These are phyloP conservation scores for Iguana delicatissima DNA, from an alignment of 2,797 vertebrate species.

Conservation along the genomic window DNA sequence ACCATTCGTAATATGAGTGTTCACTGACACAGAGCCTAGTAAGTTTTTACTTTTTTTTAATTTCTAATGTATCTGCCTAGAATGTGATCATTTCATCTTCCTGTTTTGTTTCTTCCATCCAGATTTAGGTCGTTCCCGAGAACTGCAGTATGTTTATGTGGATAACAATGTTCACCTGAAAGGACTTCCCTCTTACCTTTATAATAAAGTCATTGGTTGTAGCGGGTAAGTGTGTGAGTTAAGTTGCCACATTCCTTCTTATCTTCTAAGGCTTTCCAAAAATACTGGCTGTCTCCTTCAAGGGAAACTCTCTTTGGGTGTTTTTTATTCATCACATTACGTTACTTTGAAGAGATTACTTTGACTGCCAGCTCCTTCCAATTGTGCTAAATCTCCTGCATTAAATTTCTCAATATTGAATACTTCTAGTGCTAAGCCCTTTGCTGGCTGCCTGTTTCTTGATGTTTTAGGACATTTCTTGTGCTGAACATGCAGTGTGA, in stretches of 20 bases:
- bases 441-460: constrained; percentile 25
- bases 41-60: constrained; percentile 52
- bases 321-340: constrained; percentile 23
- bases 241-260: constrained; percentile 26
- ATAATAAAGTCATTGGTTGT: constrained; percentile 95
- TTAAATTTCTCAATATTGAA: constrained; percentile 51
- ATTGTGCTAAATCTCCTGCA: constrained; percentile 51
- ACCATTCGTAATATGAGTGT: neutral
- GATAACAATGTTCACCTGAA: constrained; percentile 93
- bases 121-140: constrained; percentile 96
- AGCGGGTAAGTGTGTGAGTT: constrained; percentile 81
- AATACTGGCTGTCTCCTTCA: neutral
- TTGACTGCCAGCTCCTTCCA: constrained; percentile 34
- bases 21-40: constrained; percentile 44
- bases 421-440: constrained; percentile 33
- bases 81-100: constrained; percentile 30
- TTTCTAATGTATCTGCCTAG: constrained; percentile 44
- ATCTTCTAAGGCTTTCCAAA: constrained; percentile 27
- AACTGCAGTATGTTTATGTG: constrained; percentile 94
- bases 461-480: constrained; percentile 44
- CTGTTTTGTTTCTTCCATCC: constrained; percentile 61
- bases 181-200: constrained; percentile 87
- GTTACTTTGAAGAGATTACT: constrained; percentile 41
- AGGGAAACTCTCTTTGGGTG: constrained; percentile 1
- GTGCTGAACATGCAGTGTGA: constrained; percentile 23